Percentiles rank a stretch among this genome's conserved stretches.
Conservation (phyloP, 2,888 invertebrate genomes). For the Aradus depressus region DNA sequence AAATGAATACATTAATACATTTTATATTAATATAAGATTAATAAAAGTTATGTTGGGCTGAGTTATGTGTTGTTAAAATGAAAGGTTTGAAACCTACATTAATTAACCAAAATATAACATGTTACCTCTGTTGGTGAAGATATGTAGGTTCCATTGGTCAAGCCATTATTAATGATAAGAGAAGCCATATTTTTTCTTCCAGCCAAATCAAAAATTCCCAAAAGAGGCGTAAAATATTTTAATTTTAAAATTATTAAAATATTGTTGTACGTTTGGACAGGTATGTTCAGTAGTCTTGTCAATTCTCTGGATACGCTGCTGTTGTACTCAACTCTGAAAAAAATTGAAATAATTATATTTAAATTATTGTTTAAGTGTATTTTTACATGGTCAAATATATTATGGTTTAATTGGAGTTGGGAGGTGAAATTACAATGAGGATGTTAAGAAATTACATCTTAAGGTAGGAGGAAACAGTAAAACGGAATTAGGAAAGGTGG, state of each 20-base stretch:
- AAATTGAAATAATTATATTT: conserved; percentile 13
- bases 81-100: conserved; percentile 3
- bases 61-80: background rate
- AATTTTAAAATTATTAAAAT: conserved; percentile 76
- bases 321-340: conserved; percentile 56
- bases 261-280: conserved; percentile 89
- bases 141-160: conserved; percentile 80
- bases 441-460: background rate
- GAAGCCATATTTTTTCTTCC: conserved; percentile 77
- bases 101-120: conserved; percentile 26
- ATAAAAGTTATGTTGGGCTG: no score
- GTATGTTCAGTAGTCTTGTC: conserved; percentile 83
- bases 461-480: background rate
- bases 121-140: conserved; percentile 77
- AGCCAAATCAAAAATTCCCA: conserved; percentile 75
- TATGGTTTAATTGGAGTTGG: background rate
- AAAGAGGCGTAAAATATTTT: conserved; percentile 73
- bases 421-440: background rate
- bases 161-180: conserved; percentile 77
- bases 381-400: background rate
- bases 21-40: no score
- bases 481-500: background rate
- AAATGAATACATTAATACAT: no score
- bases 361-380: background rate
- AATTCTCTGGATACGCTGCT: conserved; percentile 85